Evolutionary conservation across 2,888 invertebrate species (phyloP), one percentile per base, ranked within the genome.

Genomic region (Himalopsyche kuldschensis): DNA sequence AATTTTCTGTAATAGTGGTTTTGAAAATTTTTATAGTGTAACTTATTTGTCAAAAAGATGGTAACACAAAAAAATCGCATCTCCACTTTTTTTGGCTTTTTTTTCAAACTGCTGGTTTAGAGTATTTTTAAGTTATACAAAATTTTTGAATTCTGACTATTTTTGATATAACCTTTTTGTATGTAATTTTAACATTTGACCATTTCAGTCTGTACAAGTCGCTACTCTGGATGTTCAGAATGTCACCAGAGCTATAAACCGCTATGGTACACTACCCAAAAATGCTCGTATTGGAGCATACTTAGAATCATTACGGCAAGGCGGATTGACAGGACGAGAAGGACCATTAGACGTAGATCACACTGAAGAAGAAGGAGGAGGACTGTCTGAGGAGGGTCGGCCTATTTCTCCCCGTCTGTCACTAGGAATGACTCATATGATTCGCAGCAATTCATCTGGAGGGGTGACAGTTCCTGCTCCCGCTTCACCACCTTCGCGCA

Each of bases 191-290:
- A 32, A 32, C 30, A 5, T 31, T 32, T 46, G 11, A 30, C 24
- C 41, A 32, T 55, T 81, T 75, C 27, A 75, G 47, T 30, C 30
- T 17, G 94, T 96, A 46, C 96, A 97, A 88, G 96, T 86, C 47
- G 84, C 97, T 81, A 97, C 98, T 30, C 92, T 98, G 87, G 98
- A 98, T 90, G 97, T 98, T 87, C 97, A 97, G 91, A 98, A 98
- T 91, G 98, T 98, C 80, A 96, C 97, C 88, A 95, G 97, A 87
- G 98, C 98, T 76, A 97, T 97, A 87, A 98, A 97, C 90, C 94
- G 98, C 32, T 99, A 98, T 89, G 99, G 99, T 24, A 99, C 99
- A 11, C 91, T 99, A 88, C 99, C 99, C 0, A 99, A 99, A 90
- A 98, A 97, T 78, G 98, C 98, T 11, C 94, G 99, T 87, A 99